Evolutionary conservation across 2,797 vertebrate species (phyloP), one percentile per base, ranked within the genome.

Genomic region (Gymnocypris eckloni): DNA sequence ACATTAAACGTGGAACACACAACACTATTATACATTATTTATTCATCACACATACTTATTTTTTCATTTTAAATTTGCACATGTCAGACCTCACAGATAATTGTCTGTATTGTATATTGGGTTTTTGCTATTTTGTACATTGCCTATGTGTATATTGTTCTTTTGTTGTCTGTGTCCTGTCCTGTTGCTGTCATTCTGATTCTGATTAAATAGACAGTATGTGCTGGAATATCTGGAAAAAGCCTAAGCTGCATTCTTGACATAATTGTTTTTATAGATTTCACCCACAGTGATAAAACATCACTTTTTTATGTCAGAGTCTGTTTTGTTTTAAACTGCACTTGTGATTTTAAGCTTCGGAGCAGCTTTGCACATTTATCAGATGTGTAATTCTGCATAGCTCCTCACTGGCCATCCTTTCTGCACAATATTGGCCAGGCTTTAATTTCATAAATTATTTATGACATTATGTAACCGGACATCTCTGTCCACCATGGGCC

Each of bases 331-430:
- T 50, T 39, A 52, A 81, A 12, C 25, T 2, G 11, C 2, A 15
- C 59, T 67, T 67, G 61, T 28, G 18, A 56, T 56, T 43, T 80
- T 8, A 20, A 82, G n/a, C n/a, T 72, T 73, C 61, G 33, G 41
- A 83, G 18, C 16, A 61, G 54, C 22, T 61, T 25, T 61, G 11
- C 22, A 61, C 56, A 75, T 83, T 16, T 75, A 61, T 28, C 72
- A 50, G 71, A 66, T 50, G 41, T 52, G 43, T 52, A 83, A 77
- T 67, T 72, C 82, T 41, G n/a, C 11, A 82, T 22, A 77, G 13
- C 59, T 83, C 20, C 28, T 76, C 20, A 75, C 43, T 3, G 7
- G 64, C 43, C 54, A 15, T 18, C 18, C n/a, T 61, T 16, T n/a
- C 25, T 75, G 56, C 41, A n/a, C 52, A 52, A n/a, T 33, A 56